Base-by-base conservation (phyloP, 2,888 invertebrate species). In the Sylvicola cinctus region DNA sequence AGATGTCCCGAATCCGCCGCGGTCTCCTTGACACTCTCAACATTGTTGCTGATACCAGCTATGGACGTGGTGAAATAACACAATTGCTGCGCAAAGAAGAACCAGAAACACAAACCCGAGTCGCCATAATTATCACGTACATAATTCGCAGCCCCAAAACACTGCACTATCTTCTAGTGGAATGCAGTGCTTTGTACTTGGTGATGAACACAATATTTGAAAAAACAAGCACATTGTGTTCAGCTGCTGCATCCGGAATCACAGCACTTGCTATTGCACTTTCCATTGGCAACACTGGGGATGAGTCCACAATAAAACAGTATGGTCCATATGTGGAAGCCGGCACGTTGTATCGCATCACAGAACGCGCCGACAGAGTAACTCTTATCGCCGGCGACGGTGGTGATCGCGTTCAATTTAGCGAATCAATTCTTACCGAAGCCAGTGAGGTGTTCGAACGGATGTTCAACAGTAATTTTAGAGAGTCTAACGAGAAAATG, bases 391-490 rank as follows among this genome's bases (percentile, higher is more conserved):
- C 5, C 4, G 12, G 8, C 13, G 16, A 23, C n/a, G 10, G 16
- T 12, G 17, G 11, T 26, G 16, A 38, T 42, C n/a, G 42, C 41
- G 20, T 40, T 30, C 45, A 44, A 33, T 59, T 53, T 20, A 52
- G 49, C 36, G 57, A 54, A 38, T 47, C 50, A 38, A 36, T 54
- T 30, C 45, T 58, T 4, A 55, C 52, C 27, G 45, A 50, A 17
- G 46, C 46, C 33, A 57, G 58, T 38, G 59, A 59, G 36, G 58
- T 59, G 7, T 58, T 58, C 38, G 51, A 52, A 39, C 48, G 52
- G 25, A 58, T 58, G 58, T 44, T 58, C 4, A 55, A 54, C 33
- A 55, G 55, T 38, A 46, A 51, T 35, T 58, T 58, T 29, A 49
- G 51, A 10, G 58, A 58, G 39, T 52, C 54, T 2, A 51, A 54